Evolutionary conservation across 2,113 vertebrate genomes (phyloP), one percentile per base, ranked within the genome.

Genomic region (Myocastor coypus): DNA sequence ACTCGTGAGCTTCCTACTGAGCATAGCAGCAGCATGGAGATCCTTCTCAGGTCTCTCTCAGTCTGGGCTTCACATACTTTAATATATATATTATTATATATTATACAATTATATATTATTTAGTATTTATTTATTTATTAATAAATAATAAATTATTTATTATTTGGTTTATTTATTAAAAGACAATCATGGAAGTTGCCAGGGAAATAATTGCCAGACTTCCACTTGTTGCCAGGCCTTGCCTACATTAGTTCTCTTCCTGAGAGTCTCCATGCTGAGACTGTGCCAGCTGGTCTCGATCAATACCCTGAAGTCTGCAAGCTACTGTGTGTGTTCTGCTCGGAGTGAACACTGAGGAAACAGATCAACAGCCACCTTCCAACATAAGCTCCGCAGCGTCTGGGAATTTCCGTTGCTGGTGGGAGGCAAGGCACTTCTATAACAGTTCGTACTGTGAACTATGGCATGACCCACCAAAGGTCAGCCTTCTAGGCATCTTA

Each of bases 181-280:
- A 97, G 90, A 75, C 55, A 92, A 57, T 83, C 66, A 57, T 64
- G 87, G 46, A 83, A 69, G 91, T 92, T 94, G 87, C 96, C 94
- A 92, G 19, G 66, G 80, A 92, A 77, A 92, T 86, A 86, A 59
- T 59, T 46, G 68, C 82, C 92, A 63, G 26, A 85, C 7, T 42
- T 73, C 46, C 84, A 0, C 26, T 78, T 55, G 7, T 82, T 92
- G 82, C 94, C 90, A 96, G 3, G 14, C 16, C 13, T 86, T 30
- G 32, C 71, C 75, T 91, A 42, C 63, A 66, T 84, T 55, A 66
- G 24, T 37, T 50, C 17, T 32, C 78, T 85, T 78, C n/a, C 24
- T 61, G 71, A 20, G 59, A 95, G 17, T 63, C 37, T 5, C 78
- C 71, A 26, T 63, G 6, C 59, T 95, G 84, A 42, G 40, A 87